These are phyloP conservation scores for Gallinago stenura DNA, from an alignment of 2,797 vertebrate species.

Conservation along the genomic window DNA sequence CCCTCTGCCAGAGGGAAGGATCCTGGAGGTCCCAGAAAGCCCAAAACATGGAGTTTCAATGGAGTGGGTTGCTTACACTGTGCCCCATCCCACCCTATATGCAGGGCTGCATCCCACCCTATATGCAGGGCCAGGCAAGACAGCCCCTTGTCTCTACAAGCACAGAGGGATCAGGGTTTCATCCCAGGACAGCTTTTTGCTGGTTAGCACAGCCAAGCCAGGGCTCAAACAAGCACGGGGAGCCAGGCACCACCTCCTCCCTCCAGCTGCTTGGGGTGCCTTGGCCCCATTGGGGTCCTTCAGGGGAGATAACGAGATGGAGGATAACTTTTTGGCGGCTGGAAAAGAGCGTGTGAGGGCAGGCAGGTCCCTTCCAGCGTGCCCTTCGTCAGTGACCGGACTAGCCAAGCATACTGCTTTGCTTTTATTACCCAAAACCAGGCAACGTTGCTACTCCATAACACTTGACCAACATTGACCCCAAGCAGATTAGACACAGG, in stretches of 20 bases:
- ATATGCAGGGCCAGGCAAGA: not conserved
- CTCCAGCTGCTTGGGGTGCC: fast-evolving
- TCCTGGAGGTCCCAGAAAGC: not conserved
- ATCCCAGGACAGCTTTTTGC: not conserved
- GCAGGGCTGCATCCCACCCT: not conserved
- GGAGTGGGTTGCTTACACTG: not conserved
- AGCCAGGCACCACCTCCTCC: not conserved
- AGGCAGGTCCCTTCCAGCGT: not conserved
- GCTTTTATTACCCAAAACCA: not conserved
- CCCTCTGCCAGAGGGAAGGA: not conserved
- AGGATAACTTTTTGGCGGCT: not conserved
- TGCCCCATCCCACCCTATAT: not conserved
- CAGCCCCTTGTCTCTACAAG: not conserved
- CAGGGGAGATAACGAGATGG: not conserved
- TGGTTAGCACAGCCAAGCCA: not conserved
- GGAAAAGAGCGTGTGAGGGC: fast-evolving
- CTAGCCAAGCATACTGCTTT: not conserved
- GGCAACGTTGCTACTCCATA: not conserved
- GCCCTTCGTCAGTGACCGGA: not conserved
- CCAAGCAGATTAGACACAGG: conserved; percentile 6
- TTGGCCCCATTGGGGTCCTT: not conserved
- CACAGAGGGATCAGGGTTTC: fast-evolving
- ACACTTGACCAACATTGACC: not conserved
- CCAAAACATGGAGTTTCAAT: not conserved
- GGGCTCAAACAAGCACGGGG: fast-evolving